Evolutionary conservation across 2,888 invertebrate genomes (phyloP).

Genomic region (Drosophila infuscata): DNA sequence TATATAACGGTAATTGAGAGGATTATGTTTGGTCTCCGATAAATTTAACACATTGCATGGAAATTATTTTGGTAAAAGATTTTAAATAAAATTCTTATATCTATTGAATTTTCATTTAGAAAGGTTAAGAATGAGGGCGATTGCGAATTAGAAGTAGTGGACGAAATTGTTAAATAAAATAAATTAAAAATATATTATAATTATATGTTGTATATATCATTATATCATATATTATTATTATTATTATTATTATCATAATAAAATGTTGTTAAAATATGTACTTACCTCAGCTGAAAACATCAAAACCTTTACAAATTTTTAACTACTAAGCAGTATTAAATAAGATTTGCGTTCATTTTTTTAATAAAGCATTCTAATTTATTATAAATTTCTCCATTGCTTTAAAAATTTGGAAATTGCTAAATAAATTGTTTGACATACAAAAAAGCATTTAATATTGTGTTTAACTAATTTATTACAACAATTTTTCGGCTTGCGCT

Average conservation of each 20-base stretch:
- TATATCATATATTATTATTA: neutral
- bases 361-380: slow-evolving; percentile 50
- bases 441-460: slow-evolving; percentile 51
- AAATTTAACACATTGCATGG: neutral
- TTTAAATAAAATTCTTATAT: neutral
- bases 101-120: neutral
- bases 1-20: neutral
- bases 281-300: slow-evolving; percentile 49
- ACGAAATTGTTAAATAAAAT: neutral
- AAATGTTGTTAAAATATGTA: slow-evolving; percentile 5
- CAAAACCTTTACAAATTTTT: slow-evolving; percentile 1
- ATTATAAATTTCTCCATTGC: slow-evolving; percentile 21
- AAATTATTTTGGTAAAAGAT: neutral
- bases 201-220: neutral
- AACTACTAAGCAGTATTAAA: slow-evolving; percentile 38
- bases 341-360: slow-evolving; percentile 45
- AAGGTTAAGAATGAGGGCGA: neutral
- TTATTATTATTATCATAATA: neutral
- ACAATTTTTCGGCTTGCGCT: slow-evolving; percentile 59
- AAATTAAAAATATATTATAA: neutral
- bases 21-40: neutral
- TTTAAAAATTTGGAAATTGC: slow-evolving; percentile 14
- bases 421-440: slow-evolving; percentile 29
- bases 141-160: neutral
- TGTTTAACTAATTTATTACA: slow-evolving; percentile 74